These are phyloP conservation scores for Acrossocheilus wenchowensis DNA, from an alignment of 2,797 vertebrate genomes.

Conservation along the genomic window DNA sequence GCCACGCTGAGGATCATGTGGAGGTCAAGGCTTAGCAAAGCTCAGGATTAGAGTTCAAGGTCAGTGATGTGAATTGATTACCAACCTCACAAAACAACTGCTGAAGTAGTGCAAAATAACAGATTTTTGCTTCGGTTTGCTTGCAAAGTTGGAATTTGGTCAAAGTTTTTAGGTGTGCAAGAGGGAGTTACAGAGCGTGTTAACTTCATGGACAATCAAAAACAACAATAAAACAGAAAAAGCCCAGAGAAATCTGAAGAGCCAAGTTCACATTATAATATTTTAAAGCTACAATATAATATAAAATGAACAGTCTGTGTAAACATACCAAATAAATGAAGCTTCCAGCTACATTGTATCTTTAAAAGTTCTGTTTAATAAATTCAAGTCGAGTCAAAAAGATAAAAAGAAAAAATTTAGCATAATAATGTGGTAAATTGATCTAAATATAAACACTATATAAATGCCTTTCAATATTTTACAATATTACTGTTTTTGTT, in stretches of 20 bases:
- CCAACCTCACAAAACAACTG: background rate
- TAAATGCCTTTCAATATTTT: no score
- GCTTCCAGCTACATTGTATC: no score
- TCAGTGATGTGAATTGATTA: background rate
- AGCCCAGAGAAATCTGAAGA: background rate
- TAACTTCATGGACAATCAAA: background rate
- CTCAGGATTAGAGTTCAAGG: slow-evolving; percentile 28
- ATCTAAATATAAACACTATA: no score
- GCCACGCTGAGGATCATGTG: background rate
- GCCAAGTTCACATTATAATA: background rate
- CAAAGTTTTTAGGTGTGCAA: background rate
- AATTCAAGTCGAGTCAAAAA: no score
- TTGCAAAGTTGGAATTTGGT: background rate
- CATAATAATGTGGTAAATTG: no score
- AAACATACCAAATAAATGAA: no score
- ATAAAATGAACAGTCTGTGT: background rate
- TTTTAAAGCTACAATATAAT: background rate
- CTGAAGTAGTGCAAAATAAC: background rate
- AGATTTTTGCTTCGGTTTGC: background rate
- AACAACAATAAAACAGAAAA: background rate
- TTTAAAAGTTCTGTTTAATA: no score
- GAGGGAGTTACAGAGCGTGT: background rate
- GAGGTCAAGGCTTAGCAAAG: slow-evolving; percentile 6
- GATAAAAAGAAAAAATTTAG: no score
- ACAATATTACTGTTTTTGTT: no score